These are phyloP conservation scores for Loris lydekkerianus DNA, from an alignment of 2,797 vertebrate genomes.

Conservation along the genomic window DNA sequence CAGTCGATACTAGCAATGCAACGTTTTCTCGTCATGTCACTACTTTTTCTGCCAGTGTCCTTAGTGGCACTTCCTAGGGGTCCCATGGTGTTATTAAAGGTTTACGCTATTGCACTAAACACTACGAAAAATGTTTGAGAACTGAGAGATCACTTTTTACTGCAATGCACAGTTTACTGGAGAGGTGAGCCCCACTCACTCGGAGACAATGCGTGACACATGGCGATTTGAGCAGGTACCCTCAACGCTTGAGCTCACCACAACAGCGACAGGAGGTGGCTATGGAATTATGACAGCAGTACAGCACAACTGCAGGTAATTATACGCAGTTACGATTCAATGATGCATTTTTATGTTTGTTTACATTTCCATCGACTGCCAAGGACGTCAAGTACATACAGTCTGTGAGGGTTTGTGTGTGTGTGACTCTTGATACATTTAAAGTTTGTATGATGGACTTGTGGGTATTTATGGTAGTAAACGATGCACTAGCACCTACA, in stretches of 20 bases:
- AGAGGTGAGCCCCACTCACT: not conserved
- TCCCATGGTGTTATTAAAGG: not conserved
- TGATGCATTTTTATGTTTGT: not conserved
- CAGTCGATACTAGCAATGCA: not conserved
- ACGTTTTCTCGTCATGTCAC: not conserved
- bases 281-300: not conserved
- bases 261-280: not conserved
- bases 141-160: not conserved
- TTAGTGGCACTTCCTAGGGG: not conserved
- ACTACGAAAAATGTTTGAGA: not conserved
- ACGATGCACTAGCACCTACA: not conserved
- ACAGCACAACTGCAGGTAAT: not conserved
- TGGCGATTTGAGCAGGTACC: fast-evolving
- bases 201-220: not conserved
- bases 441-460: not conserved
- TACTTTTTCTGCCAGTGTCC: not conserved
- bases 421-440: not conserved
- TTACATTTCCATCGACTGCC: not conserved
- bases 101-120: not conserved
- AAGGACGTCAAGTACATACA: not conserved
- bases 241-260: not conserved
- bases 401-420: not conserved
- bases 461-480: not conserved
- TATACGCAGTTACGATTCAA: not conserved
- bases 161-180: not conserved